Base-by-base conservation (phyloP, 2,888 invertebrate species). In the Oscheius myriophilus region DNA sequence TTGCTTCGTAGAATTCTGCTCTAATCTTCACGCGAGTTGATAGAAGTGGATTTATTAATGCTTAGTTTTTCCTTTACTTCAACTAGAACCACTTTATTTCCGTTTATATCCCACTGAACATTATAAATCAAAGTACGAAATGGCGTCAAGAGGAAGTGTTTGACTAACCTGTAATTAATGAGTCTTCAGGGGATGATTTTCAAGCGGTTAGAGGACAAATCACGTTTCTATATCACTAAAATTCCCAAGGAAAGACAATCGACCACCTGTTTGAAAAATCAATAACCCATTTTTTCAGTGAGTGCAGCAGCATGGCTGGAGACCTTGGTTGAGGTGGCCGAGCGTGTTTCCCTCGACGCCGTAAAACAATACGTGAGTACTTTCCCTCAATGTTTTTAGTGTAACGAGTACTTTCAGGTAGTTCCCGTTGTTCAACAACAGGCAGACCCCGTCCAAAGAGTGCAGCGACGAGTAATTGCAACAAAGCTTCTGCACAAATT, bases 241-340 rank as follows among this genome's bases (percentile, higher is more conserved):
- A n/a, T n/a, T n/a, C n/a, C n/a, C n/a, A n/a, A n/a, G n/a, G n/a
- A n/a, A n/a, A n/a, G n/a, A n/a, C n/a, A n/a, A n/a, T n/a, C n/a
- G n/a, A n/a, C n/a, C n/a, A n/a, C n/a, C 9, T 33, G 3, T 33
- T 33, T 3, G 33, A 33, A 3, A 6, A 33, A 33, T 33, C 33
- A 33, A 33, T 33, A 33, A 9, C 33, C 4, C 9, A 9, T 33
- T 11, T 21, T 77, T 83, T 76, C 73, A 84, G 84, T 84, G 61
- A 77, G 79, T 26, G 82, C 83, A 1, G 83, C 83, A 4, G 84
- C 84, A 7, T 84, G 84, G 84, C 69, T 84, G 21, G 84, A 84
- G 64, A 82, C 83, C 9, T 71, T 84, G 39, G 78, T 83, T 9
- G 84, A 84, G 46, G 78, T 84, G 26, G 78, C 81, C 1, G 82